Conservation (phyloP, 2,797 vertebrate species). For the Betta splendens region DNA sequence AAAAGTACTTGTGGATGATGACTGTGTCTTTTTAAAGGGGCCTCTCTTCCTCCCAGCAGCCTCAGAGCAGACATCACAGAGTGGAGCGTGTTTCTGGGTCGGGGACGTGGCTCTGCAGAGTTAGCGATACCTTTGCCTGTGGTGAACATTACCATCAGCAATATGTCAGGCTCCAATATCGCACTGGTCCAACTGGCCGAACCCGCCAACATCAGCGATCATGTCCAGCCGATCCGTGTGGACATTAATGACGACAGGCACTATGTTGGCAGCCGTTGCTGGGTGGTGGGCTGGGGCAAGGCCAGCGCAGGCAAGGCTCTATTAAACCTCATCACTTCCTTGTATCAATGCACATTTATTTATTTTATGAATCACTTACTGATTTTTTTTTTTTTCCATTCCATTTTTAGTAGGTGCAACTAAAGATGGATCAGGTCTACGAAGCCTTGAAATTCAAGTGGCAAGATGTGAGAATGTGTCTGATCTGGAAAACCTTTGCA, state of each 20-base stretch:
- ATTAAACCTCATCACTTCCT: not conserved
- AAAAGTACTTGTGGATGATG: not conserved
- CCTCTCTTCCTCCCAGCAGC: constrained; percentile 18
- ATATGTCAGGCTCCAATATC: constrained; percentile 35
- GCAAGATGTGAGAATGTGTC: constrained; percentile 46
- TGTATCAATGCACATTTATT: not conserved
- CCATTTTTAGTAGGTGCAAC: not conserved
- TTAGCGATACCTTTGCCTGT: constrained; percentile 37
- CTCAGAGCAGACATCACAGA: constrained; percentile 35
- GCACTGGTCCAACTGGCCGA: constrained; percentile 51
- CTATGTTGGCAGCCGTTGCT: constrained; percentile 56
- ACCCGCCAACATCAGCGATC: constrained; percentile 18
- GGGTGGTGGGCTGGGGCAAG: constrained; percentile 58
- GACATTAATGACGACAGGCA: constrained; percentile 18
- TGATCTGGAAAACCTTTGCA: constrained; percentile 59
- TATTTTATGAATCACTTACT: too few species aligned
- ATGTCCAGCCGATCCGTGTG: constrained; percentile 65
- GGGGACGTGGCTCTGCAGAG: constrained; percentile 5
- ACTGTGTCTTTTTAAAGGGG: not conserved
- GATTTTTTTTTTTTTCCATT: not conserved
- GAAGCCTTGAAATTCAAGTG: constrained; percentile 51
- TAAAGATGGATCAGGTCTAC: constrained; percentile 25
- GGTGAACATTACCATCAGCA: constrained; percentile 34
- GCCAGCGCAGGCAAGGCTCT: constrained; percentile 20
- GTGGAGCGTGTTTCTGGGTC: constrained; percentile 62